Conservation (phyloP, 2,797 vertebrate genomes). For the Botia almorhae region DNA sequence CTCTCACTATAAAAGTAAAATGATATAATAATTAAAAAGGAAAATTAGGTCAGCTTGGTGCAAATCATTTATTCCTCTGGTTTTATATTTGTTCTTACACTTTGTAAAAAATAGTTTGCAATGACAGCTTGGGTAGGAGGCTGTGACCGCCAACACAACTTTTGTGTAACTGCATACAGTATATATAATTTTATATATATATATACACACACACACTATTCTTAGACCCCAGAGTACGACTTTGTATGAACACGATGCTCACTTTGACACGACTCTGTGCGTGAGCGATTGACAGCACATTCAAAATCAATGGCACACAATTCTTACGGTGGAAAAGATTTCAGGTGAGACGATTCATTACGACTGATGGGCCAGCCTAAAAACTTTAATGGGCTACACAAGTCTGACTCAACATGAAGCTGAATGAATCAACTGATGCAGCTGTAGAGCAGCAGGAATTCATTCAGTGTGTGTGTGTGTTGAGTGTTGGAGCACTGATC, state of each 20-base stretch:
- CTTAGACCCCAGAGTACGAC: conserved; percentile 56
- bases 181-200: no score
- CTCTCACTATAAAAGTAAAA: no score
- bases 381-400: not conserved
- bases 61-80: conserved; percentile 84
- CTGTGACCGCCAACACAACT: conserved; percentile 44
- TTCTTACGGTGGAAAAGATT: conserved; percentile 1
- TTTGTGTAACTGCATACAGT: conserved; percentile 57
- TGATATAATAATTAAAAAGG: no score
- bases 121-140: conserved; percentile 71
- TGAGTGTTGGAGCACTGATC: conserved; percentile 16
- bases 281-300: conserved; percentile 43
- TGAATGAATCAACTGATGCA: conserved; percentile 1
- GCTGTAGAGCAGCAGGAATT: not conserved
- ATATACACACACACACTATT: conserved; percentile 41
- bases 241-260: conserved; percentile 40
- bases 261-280: conserved; percentile 49
- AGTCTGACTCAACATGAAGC: conserved; percentile 1
- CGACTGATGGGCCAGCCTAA: not conserved
- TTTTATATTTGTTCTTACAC: conserved; percentile 86
- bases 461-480: conserved; percentile 12
- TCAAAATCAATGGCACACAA: conserved; percentile 14
- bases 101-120: conserved; percentile 85
- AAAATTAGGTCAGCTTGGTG: conserved; percentile 84
- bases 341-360: not conserved